Percentiles rank a stretch among this genome's conserved stretches.
These are phyloP conservation scores for Palythoa heliodiscus DNA, from an alignment of 92 coral and sea anemone genomes.

Conservation along the genomic window DNA sequence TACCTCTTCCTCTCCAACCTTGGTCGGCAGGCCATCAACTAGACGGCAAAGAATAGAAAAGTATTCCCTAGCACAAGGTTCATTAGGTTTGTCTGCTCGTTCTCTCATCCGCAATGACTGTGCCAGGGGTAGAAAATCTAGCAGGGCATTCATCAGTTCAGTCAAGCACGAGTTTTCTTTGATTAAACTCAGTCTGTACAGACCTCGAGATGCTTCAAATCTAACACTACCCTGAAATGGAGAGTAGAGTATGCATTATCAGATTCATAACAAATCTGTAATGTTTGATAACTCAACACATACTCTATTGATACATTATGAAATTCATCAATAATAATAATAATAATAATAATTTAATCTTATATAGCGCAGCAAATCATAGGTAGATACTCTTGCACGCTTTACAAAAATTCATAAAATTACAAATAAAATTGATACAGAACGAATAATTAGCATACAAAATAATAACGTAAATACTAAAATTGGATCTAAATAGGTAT, in stretches of 20 bases:
- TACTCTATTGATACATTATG: no score
- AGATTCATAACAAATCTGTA: no score
- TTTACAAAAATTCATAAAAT: no score
- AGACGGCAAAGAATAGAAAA: constrained; percentile 85
- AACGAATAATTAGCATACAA: no score
- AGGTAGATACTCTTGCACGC: no score
- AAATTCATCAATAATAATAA: no score
- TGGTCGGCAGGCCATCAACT: constrained; percentile 90
- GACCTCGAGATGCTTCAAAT: constrained; percentile 89
- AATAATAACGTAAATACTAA: no score
- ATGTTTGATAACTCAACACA: no score
- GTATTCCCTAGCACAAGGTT: constrained; percentile 92
- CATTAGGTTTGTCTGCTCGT: constrained; percentile 67
- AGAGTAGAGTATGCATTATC: neutral
- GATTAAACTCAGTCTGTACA: constrained; percentile 92
- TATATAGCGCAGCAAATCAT: no score
- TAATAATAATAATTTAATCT: no score
- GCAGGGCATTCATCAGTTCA: constrained; percentile 88
- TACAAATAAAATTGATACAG: no score
- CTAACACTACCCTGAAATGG: neutral
- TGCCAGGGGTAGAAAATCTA: constrained; percentile 93
- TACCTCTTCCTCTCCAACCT: constrained; percentile 81
- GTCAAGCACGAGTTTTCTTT: constrained; percentile 89
- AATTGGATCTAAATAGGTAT: no score
- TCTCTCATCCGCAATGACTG: constrained; percentile 83